Evolutionary conservation across 2,113 vertebrate genomes (phyloP).

Genomic region (Lanius collurio): DNA sequence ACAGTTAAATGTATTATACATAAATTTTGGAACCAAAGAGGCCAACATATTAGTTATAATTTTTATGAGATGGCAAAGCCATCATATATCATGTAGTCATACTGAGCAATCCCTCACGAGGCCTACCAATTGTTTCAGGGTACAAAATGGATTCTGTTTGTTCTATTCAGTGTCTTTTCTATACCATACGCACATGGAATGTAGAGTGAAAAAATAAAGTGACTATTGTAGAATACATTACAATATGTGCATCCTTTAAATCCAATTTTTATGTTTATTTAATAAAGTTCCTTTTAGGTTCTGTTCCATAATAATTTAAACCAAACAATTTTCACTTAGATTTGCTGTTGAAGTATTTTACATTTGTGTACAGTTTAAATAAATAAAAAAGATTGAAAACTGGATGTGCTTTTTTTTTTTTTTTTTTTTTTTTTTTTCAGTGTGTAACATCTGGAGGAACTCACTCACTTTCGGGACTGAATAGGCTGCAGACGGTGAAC

Average conservation of each 20-base stretch:
- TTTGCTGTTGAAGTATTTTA: constrained; percentile 81
- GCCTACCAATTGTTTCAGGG: constrained; percentile 93
- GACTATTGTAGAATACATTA: constrained; percentile 72
- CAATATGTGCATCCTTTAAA: constrained; percentile 77
- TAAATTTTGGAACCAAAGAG: constrained; percentile 99
- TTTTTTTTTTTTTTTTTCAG: not conserved
- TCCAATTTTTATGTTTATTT: constrained; percentile 93
- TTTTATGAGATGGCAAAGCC: constrained; percentile 89
- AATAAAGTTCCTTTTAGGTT: constrained; percentile 95
- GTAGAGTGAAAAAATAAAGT: constrained; percentile 67
- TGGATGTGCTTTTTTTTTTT: constrained; percentile 30
- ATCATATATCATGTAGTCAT: constrained; percentile 80
- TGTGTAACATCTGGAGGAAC: constrained; percentile 49
- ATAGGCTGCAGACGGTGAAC: constrained; percentile 26
- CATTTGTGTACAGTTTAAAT: constrained; percentile 97
- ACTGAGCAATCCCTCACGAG: constrained; percentile 81
- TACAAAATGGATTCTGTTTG: constrained; percentile 88
- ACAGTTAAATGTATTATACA: constrained; percentile 93
- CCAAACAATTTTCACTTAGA: constrained; percentile 89
- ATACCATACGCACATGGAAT: constrained; percentile 87
- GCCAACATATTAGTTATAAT: constrained; percentile 90
- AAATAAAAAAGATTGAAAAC: constrained; percentile 84
- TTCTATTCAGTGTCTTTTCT: constrained; percentile 87
- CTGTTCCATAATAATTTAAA: constrained; percentile 95
- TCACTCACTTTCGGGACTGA: constrained; percentile 24